Evolutionary conservation across 2,797 vertebrate genomes (phyloP), one percentile per base, ranked within the genome.

Genomic region (Choloepus didactylus): DNA sequence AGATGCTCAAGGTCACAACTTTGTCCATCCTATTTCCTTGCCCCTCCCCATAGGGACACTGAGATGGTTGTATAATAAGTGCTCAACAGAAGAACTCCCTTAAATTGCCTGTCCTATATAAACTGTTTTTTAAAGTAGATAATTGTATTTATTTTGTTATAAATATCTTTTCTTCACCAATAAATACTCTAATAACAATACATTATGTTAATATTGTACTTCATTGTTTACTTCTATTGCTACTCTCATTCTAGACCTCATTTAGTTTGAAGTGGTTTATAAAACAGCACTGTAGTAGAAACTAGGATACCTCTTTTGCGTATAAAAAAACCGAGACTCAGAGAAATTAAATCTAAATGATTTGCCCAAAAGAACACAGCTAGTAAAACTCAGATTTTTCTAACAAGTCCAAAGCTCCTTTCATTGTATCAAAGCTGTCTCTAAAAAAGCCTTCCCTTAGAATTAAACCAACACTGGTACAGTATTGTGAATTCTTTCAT

Each of bases 331-430:
- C 76, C 70, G 76, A 97, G 82, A 75, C 62, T 38, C 9, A 93
- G 72, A 72, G 84, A 76, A 96, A 97, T 87, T 91, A 94, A 89
- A 96, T 85, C 84, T 88, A 94, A 96, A 93, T 66, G 60, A 95
- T 75, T 94, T 94, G 2, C 83, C 89, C 19, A 69, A 72, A 3
- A 77, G 31, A 92, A 54, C 11, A 19, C 3, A 41, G 29, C 44
- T 95, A 70, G 4, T 19, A 44, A 95, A 91, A 67, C 51, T 73
- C 8, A 62, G 27, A 59, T 54, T 72, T 96, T 96, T 35, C 19
- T 31, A 64, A 60, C 8, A 59, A 89, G 25, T 60, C 35, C 21
- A 56, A 38, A 46, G 38, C 7, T 81, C 11, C 56, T 64, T 67
- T 29, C 23, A 51, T 27, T 76, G 23, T 76, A 8, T 29, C 44